These are phyloP conservation scores for Pachyuromys duprasi DNA, from an alignment of 2,797 vertebrate species.

Conservation along the genomic window DNA sequence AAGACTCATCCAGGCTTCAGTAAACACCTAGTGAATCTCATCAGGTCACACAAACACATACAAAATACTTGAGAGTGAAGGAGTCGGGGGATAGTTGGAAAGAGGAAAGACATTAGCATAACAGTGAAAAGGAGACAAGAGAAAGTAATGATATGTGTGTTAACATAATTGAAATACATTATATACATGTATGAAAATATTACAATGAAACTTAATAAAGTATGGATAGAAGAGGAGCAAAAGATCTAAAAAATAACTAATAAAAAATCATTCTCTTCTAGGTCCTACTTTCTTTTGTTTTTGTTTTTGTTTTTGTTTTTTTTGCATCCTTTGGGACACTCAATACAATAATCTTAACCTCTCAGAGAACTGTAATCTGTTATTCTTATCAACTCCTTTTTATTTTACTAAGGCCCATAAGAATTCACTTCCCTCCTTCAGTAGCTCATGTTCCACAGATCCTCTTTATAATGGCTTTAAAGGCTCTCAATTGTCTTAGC, in stretches of 20 bases:
- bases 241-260: not conserved
- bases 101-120: not conserved
- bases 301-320: not conserved
- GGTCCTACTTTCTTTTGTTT: not conserved
- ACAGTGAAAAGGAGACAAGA: not conserved
- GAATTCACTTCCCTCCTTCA: not conserved
- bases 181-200: not conserved
- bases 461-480: not conserved
- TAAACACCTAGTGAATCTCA: not conserved
- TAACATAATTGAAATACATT: not conserved
- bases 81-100: not conserved
- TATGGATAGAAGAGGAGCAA: not conserved
- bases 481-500: not conserved
- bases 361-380: not conserved
- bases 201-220: not conserved
- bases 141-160: not conserved
- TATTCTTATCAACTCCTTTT: constrained; percentile 36
- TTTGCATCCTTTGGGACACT: not conserved
- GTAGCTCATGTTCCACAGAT: not conserved
- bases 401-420: not conserved
- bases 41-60: too few species aligned
- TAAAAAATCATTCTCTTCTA: constrained; percentile 24
- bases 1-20: not conserved
- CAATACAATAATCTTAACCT: not conserved
- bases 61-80: not conserved